Evolutionary conservation across 2,888 invertebrate species (phyloP), one percentile per base, ranked within the genome.

Genomic region (Zhengitettix transpicula): DNA sequence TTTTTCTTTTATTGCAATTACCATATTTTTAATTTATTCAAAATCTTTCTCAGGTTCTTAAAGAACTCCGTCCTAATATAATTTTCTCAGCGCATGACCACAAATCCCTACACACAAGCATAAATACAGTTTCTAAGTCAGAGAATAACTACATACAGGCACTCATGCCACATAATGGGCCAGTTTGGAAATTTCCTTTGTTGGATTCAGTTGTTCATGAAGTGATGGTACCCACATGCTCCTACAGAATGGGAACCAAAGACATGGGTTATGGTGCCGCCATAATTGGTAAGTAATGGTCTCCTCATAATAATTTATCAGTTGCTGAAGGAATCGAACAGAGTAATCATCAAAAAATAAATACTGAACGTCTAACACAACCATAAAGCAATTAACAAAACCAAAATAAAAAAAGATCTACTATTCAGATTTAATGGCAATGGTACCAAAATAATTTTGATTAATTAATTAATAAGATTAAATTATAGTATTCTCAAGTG

Each of bases 191-290:
- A 52, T 64, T 59, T 58, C 55, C 56, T 12, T 56, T 63, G n/a
- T 54, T 54, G 44, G 52, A 76, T 67, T 75, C 76, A 14, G 65
- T 71, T 16, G 70, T 83, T 62, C 78, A 82, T 67, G 96, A 97
- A 77, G 81, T 97, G 56, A 82, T 87, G 72, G 87, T 94, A 65
- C 97, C 97, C 2, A 95, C 97, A 0, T 93, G 92, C 70, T 95
- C 94, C 0, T 98, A 98, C 72, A 81, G 98, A 67, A 98, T 98
- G 97, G 97, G 97, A 1, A 89, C 87, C 17, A 71, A 73, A 5
- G 77, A 85, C 65, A 89, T 94, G 73, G 97, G 95, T 1, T 93
- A 86, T 72, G 94, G 93, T 44, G 84, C 84, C 64, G 88, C 87
- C 10, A 75, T 89, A 59, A 73, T 93, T 66, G 86, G 93, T 88